phyloP scores from a whole-genome alignment of 2,113 vertebrate species.

The Eolophus roseicapilla region DNA sequence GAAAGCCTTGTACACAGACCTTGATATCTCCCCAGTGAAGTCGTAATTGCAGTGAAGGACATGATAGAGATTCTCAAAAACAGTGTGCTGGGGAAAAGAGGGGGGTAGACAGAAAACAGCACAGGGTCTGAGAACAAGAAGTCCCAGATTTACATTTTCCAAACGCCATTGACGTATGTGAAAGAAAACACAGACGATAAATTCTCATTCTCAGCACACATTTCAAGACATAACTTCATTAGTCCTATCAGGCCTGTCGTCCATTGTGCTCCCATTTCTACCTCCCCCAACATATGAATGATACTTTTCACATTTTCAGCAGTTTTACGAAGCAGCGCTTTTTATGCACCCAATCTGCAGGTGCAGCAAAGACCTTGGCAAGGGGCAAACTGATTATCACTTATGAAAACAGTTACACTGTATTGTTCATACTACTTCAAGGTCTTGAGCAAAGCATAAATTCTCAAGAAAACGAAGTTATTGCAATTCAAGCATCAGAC shows the following conservation, averaged over 20 bases:
- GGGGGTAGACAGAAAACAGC: slow-evolving; percentile 45
- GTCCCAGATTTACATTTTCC: slow-evolving; percentile 71
- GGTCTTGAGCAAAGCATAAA: slow-evolving; percentile 87
- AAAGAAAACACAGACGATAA: slow-evolving; percentile 66
- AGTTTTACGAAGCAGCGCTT: slow-evolving; percentile 5
- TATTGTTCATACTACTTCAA: slow-evolving; percentile 86
- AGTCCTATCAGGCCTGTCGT: slow-evolving; percentile 30
- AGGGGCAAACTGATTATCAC: slow-evolving; percentile 70
- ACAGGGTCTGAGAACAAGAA: slow-evolving; percentile 73
- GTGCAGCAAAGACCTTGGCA: slow-evolving; percentile 80
- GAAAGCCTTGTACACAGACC: slow-evolving; percentile 86
- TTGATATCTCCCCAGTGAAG: slow-evolving; percentile 76
- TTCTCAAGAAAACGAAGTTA: slow-evolving; percentile 60
- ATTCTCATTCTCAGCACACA: not conserved
- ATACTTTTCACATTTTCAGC: slow-evolving; percentile 35
- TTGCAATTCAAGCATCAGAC: slow-evolving; percentile 52
- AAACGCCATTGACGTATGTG: slow-evolving; percentile 69
- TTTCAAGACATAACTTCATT: slow-evolving; percentile 45
- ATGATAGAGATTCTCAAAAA: slow-evolving; percentile 79
- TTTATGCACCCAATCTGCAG: slow-evolving; percentile 69
- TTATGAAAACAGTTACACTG: slow-evolving; percentile 81
- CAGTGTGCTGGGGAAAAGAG: slow-evolving; percentile 43
- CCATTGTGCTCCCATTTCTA: not conserved
- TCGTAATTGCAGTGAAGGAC: slow-evolving; percentile 74
- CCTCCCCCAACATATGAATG: slow-evolving; percentile 13